Evolutionary conservation across 2,888 invertebrate species (phyloP).

Genomic region (Oasisia sp.): DNA sequence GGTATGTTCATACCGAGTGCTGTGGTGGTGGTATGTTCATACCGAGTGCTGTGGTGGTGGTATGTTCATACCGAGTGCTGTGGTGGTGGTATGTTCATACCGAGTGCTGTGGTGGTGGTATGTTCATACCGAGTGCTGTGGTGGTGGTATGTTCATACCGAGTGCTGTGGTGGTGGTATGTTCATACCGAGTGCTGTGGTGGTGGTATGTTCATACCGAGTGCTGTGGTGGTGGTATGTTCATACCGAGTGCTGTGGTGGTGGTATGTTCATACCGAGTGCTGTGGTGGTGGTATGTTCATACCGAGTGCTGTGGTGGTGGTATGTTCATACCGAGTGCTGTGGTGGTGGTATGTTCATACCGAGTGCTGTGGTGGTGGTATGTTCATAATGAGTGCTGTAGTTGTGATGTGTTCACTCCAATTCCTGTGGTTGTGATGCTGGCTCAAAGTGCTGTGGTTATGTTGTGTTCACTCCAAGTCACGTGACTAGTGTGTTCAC

Average conservation of each 20-base stretch:
- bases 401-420: neutral
- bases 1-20: too few relatives aligned
- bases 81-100: neutral
- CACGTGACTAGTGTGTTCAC: too few relatives aligned
- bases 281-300: neutral
- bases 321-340: neutral
- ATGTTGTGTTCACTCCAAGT: too few relatives aligned
- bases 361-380: too few relatives aligned
- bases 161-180: neutral
- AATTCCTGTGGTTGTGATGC: too few relatives aligned
- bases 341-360: neutral
- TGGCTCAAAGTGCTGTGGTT: neutral
- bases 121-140: neutral
- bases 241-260: too few relatives aligned
- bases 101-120: neutral
- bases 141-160: neutral
- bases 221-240: too few relatives aligned
- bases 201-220: too few relatives aligned
- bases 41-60: neutral
- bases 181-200: neutral
- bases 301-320: neutral
- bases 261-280: too few relatives aligned
- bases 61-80: neutral
- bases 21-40: neutral
- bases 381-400: too few relatives aligned